Evolutionary conservation across 2,888 invertebrate species (phyloP), one percentile per base, ranked within the genome.

Genomic region (Tetrapedia diversipes): DNA sequence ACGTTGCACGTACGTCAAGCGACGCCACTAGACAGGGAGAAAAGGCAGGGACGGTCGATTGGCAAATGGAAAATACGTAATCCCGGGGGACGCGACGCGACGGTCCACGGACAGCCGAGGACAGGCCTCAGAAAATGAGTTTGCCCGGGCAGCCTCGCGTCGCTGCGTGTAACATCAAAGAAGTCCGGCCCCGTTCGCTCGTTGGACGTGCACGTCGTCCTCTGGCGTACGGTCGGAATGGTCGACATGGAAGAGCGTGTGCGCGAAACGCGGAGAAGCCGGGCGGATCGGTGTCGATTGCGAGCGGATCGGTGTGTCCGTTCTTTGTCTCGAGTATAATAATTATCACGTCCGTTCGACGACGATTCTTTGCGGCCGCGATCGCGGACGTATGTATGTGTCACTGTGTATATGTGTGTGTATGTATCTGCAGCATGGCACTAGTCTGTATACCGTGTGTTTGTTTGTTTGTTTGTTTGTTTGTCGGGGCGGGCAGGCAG

Each of bases 321-420:
- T 88, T 86, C 86, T 86, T 88, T 84, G 82, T 85, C 85, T 86
- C 82, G 82, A 86, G 81, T 7, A 70, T 75, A 75, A 75, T 89
- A 89, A 90, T 90, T 89, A 88, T 87, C 80, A 86, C 82, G 88
- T 89, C 89, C 77, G 87, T 89, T 83, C 73, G 51, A 67, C 72
- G n/a, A n/a, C 43, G 80, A 83, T 86, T 85, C 86, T 90, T 88
- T 88, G 86, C 83, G 84, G 87, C 83, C 37, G 54, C 79, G 67
- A 49, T 4, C 29, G 49, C 27, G 49, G 14, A 6, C 10, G 11
- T 16, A 24, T 41, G 4, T 41, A 1, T 32, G 32, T 32, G 4
- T n/a, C n/a, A n/a, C n/a, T 32, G n/a, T n/a, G 34, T 34, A 4
- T 39, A 4, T 39, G 39, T 54, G 54, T 64, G 70, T 64, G 57